Evolutionary conservation across 2,888 invertebrate genomes (phyloP), one percentile per base, ranked within the genome.

Genomic region (Pardosa pseudoannulata): DNA sequence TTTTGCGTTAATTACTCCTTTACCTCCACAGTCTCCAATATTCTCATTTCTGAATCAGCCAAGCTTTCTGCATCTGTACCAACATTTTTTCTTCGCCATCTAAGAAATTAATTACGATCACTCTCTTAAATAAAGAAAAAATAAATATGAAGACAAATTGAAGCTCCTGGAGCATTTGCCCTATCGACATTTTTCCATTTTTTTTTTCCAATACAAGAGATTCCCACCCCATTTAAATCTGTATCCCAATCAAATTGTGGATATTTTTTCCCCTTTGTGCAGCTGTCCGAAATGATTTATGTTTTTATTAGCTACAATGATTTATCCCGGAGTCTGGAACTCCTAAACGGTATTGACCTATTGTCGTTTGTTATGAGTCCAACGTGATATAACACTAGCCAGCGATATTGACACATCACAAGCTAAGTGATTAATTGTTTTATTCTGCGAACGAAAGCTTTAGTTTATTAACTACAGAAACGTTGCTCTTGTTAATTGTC

Each of bases 401-500:
- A 70, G 36, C 72, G 78, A 56, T 85, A 85, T 85, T 73, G 83
- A 41, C 78, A 78, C 73, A 72, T 85, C 78, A 67, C 70, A 75
- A 31, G 56, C 36, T 31, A 11, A 23, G 36, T 85, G 83, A 85
- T 85, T 85, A 85, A 85, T 85, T 68, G 83, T 79, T 78, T 79
- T 73, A 50, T 56, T 85, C 78, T 73, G 78, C 41, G 28, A 78
- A 68, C 62, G 83, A 80, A 67, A 74, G 74, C 50, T 65, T 28
- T 19, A 65, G 80, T 73, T 72, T 85, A 85, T 85, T 78, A 75
- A 73, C 78, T 73, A 73, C 50, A 50, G 83, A 50, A 67, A 78
- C 67, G 83, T 56, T 67, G 19, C 76, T 64, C 73, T 78, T 85
- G 83, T 85, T 85, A 85, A 85, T 85, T 78, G 83, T 78, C 78